Base-by-base conservation (phyloP, 1,140 invertebrate genomes). In the Xylocopa sonorina region DNA sequence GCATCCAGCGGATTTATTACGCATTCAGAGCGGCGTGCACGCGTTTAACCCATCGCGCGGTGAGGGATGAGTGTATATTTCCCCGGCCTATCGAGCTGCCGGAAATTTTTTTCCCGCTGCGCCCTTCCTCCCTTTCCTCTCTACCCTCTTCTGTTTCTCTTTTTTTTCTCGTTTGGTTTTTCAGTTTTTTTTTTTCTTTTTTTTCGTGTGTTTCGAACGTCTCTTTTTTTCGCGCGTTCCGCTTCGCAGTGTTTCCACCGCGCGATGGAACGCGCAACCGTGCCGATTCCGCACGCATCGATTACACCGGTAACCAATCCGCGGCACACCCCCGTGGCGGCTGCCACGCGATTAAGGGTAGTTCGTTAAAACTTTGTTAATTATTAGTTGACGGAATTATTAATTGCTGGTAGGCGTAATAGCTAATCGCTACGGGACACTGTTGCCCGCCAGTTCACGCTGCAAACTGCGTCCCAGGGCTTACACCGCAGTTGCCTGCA, bases 331-430 rank as follows among this genome's bases (percentile, higher is more conserved):
- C 5, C n/a, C 57, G 16, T n/a, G 18, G 14, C 21, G 4, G 41
- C 0, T 16, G 41, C 14, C 0, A 7, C 4, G 21, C 62, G 62
- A 76, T 76, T 67, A 53, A 43, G 34, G 50, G 48, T 21, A 63
- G 27, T 67, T 67, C 50, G 50, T 67, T 57, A 27, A 76, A 76
- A 76, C 73, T 67, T 76, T 67, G 63, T 76, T 76, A 67, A 57
- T 76, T 76, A 76, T 57, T 76, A 55, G 73, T 57, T 57, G 38
- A 38, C 24, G 18, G 14, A 67, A 67, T 75, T 76, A 67, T 76
- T 76, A 76, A 43, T 67, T 55, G 14, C 46, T 3, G 12, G 14
- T 60, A 38, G 34, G n/a, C 55, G 18, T 46, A 18, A 58, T 57
- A 7, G 53, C 5, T 51, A 74, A 63, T 63, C 38, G 16, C 34